phyloP scores from a whole-genome alignment of 1,140 invertebrate genomes.

The Formica selysi region DNA sequence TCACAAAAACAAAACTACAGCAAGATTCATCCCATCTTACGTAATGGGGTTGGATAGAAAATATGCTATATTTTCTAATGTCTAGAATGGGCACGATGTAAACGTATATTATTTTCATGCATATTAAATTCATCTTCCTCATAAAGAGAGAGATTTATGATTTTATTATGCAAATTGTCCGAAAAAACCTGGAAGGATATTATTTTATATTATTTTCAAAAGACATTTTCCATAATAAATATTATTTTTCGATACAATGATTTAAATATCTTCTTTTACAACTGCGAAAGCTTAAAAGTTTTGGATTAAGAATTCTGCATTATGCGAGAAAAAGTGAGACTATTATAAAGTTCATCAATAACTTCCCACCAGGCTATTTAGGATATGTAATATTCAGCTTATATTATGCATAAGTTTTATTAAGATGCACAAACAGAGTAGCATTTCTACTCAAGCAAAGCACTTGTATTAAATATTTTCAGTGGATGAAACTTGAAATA shows the following conservation, averaged over 20 bases:
- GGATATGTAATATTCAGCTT: constrained; percentile 23
- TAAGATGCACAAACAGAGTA: constrained; percentile 27
- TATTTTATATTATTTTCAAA: constrained; percentile 12
- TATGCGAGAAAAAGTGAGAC: background rate
- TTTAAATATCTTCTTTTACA: background rate
- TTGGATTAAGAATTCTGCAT: constrained; percentile 14
- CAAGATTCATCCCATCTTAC: constrained; percentile 17
- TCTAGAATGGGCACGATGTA: constrained; percentile 27
- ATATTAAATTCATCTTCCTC: constrained; percentile 38
- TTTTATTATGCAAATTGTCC: constrained; percentile 21
- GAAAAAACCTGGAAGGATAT: constrained; percentile 42
- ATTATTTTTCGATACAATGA: background rate
- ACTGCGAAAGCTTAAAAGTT: constrained; percentile 22
- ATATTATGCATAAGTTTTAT: constrained; percentile 43
- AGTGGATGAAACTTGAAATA: constrained; percentile 49
- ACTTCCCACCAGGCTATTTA: constrained; percentile 35
- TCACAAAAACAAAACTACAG: background rate
- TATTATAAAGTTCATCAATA: constrained; percentile 23
- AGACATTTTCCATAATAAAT: background rate
- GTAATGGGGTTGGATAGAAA: constrained; percentile 22
- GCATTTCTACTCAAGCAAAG: constrained; percentile 53
- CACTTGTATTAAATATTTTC: constrained; percentile 40
- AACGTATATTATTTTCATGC: constrained; percentile 49
- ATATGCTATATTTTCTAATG: constrained; percentile 45
- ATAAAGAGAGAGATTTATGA: background rate